phyloP scores from a whole-genome alignment of 2,113 vertebrate species.

The Forbesichthys papilliferus region DNA sequence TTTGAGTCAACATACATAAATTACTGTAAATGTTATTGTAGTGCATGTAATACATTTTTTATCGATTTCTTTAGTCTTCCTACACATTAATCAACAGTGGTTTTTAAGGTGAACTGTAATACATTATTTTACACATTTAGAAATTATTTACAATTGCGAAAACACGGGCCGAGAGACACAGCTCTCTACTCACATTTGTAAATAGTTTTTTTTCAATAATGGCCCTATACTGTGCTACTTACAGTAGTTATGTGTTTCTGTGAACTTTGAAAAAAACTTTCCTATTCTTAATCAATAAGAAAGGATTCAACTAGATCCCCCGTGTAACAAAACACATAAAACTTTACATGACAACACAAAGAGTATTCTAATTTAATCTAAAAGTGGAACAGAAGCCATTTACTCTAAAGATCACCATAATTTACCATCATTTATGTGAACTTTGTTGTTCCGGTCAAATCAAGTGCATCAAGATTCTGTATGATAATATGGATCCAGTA shows the following conservation, averaged over 20 bases:
- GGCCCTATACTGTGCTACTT: background rate
- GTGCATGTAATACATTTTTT: too few species aligned
- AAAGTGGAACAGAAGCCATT: constrained; percentile 31
- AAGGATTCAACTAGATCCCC: constrained; percentile 43
- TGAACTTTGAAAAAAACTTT: constrained; percentile 54
- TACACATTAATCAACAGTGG: too few species aligned
- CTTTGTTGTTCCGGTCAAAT: background rate
- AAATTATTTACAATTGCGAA: constrained; percentile 2
- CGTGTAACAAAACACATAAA: constrained; percentile 18
- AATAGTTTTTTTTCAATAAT: background rate
- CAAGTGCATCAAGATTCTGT: background rate
- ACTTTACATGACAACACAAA: constrained; percentile 36
- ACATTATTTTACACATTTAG: constrained; percentile 17
- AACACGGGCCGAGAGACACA: background rate
- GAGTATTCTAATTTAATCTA: constrained; percentile 35
- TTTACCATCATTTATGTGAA: background rate
- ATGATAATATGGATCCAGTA: background rate
- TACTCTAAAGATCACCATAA: background rate
- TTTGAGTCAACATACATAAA: too few species aligned
- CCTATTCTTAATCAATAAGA: constrained; percentile 53
- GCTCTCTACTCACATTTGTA: background rate
- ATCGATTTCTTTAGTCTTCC: too few species aligned
- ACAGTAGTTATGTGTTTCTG: constrained; percentile 13
- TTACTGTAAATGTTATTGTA: too few species aligned
- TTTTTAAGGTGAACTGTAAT: constrained; percentile 6